Base-by-base conservation (phyloP, 1,140 invertebrate genomes). In the Oncopodura yosiiana region DNA sequence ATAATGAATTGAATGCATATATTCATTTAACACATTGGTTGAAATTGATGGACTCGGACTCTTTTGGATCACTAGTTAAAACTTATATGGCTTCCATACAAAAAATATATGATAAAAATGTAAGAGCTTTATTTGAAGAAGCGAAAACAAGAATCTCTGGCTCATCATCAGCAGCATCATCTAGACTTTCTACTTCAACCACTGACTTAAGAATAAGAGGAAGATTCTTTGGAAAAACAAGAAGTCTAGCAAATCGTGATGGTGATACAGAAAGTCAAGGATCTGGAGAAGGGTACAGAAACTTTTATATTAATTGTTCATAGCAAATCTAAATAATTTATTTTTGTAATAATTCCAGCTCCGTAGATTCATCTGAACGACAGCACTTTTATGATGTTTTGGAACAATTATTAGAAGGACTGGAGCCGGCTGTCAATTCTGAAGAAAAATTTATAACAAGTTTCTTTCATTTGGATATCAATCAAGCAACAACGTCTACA, bases 391-490 rank as follows among this genome's bases (percentile, higher is more conserved):
- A 87, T 68, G 78, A 79, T 39, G 75, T 87, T 16, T 72, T 91
- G 37, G 86, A 91, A 67, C 78, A 81, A 68, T 82, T 93, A 18
- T 71, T 97, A 8, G 84, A 82, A 39, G 84, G 94, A 66, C 75
- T 96, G 43, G 91, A 95, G 69, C 87, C 87, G 23, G 81, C 94
- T 55, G 95, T 93, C 69, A 75, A 95, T 34, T 83, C 84, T 19
- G 94, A 99, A 70, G 94, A 98, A 73, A 83, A 92, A 60, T 98
- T 98, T 74, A 96, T 91, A 70, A 82, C 90, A 11, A 77, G 81
- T 29, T 98, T 97, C 73, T 93, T 98, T 67, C 86, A 93, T 64
- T 74, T 96, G 39, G 84, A 90, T 67, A 76, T 77, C 8, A n/a
- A 29, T 8, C 8, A 49, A 30, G 69, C 56, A 63, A 43, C 29